These are phyloP conservation scores for Elmis aenea DNA, from an alignment of 2,888 invertebrate genomes.

Conservation along the genomic window DNA sequence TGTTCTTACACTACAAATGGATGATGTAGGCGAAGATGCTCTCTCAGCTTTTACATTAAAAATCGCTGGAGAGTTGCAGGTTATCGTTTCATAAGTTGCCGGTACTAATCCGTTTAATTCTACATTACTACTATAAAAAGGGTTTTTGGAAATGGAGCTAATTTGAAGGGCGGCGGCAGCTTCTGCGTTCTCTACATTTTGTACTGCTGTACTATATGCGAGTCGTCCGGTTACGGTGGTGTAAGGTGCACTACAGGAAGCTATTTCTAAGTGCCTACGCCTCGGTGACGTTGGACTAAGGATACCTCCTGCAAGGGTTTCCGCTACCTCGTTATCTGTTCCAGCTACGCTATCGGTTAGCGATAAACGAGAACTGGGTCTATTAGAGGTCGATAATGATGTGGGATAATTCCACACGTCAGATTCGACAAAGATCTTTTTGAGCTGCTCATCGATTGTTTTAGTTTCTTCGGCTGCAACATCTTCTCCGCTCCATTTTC, in stretches of 20 bases:
- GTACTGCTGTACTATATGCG: conserved; percentile 63
- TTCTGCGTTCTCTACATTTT: conserved; percentile 57
- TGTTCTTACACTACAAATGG: conserved; percentile 61
- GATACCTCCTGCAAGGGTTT: conserved; percentile 52
- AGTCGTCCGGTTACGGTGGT: conserved; percentile 61
- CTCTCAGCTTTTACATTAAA: conserved; percentile 53
- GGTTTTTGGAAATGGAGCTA: conserved; percentile 38
- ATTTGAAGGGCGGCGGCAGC: conserved; percentile 36
- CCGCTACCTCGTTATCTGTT: conserved; percentile 61
- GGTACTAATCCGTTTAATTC: conserved; percentile 49
- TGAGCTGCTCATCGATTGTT: conserved; percentile 64
- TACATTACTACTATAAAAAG: conserved; percentile 43
- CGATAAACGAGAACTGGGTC: conserved; percentile 60
- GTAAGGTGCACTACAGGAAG: conserved; percentile 57
- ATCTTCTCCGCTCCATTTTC: conserved; percentile 46
- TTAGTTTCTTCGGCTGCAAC: conserved; percentile 58
- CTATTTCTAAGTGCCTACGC: conserved; percentile 53
- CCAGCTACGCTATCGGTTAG: conserved; percentile 56
- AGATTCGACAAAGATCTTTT: conserved; percentile 58
- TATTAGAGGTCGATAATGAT: conserved; percentile 46
- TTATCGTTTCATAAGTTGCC: conserved; percentile 49
- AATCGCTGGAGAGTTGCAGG: conserved; percentile 51
- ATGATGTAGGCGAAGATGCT: conserved; percentile 58
- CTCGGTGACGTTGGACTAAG: conserved; percentile 53
- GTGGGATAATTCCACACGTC: conserved; percentile 63